Conservation (phyloP, 1,140 invertebrate genomes). For the Anoplophora glabripennis region DNA sequence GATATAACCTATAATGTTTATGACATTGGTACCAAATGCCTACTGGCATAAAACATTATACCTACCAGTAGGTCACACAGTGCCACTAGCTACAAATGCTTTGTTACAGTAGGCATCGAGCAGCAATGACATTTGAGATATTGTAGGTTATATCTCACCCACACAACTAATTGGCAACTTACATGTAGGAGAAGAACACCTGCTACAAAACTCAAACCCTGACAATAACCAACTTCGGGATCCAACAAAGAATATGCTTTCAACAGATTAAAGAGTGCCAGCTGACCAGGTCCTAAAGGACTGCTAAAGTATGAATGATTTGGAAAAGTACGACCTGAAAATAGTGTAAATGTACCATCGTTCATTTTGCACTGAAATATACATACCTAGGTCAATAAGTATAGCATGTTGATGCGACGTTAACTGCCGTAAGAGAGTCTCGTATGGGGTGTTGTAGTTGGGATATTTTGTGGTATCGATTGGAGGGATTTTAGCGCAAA, state of each 20-base stretch:
- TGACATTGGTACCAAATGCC: too few relatives aligned
- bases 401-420: slow-evolving; percentile 96
- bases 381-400: slow-evolving; percentile 76
- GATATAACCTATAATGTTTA: too few relatives aligned
- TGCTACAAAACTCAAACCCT: slow-evolving; percentile 93
- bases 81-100: too few relatives aligned
- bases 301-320: slow-evolving; percentile 88
- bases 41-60: too few relatives aligned
- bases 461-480: slow-evolving; percentile 67
- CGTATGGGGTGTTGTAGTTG: slow-evolving; percentile 76
- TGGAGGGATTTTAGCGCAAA: slow-evolving; percentile 66
- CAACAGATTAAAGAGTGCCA: slow-evolving; percentile 89
- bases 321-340: slow-evolving; percentile 86
- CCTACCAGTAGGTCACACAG: too few relatives aligned
- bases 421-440: slow-evolving; percentile 77
- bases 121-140: too few relatives aligned
- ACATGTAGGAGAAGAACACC: slow-evolving; percentile 91
- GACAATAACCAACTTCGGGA: slow-evolving; percentile 92
- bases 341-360: not conserved
- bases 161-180: slow-evolving; percentile 49
- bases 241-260: slow-evolving; percentile 95
- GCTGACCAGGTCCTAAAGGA: slow-evolving; percentile 83
- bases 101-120: too few relatives aligned
- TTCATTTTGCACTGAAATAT: not conserved
- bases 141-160: too few relatives aligned